phyloP scores from a whole-genome alignment of 1,140 invertebrate genomes.

The Drosophila sproati region DNA sequence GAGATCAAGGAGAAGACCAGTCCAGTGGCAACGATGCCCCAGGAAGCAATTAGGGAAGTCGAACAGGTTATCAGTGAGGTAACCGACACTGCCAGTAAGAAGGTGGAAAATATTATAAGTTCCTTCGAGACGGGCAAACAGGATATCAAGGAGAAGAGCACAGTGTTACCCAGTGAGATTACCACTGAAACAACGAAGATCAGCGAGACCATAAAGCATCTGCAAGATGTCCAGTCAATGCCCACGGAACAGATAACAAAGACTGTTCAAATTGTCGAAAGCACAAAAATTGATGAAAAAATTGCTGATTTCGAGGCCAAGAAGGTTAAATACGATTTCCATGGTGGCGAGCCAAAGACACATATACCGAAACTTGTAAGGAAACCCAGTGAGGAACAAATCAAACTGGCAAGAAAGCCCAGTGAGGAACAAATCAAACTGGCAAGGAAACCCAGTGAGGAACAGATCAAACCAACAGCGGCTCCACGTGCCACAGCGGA shows the following conservation, averaged over 20 bases:
- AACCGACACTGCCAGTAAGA: constrained; percentile 68
- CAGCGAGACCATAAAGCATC: constrained; percentile 72
- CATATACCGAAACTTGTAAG: constrained; percentile 69
- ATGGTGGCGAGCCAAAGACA: constrained; percentile 73
- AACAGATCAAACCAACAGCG: constrained; percentile 59
- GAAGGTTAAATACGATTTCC: constrained; percentile 77
- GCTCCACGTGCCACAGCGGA: constrained; percentile 68
- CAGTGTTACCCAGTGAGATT: constrained; percentile 16
- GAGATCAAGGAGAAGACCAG: constrained; percentile 76
- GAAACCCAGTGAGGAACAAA: constrained; percentile 55
- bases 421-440: constrained; percentile 57
- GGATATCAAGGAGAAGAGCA: constrained; percentile 19
- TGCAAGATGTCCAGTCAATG: constrained; percentile 58
- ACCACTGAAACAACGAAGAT: constrained; percentile 60
- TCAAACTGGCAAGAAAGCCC: constrained; percentile 23
- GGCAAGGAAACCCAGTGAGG: constrained; percentile 34
- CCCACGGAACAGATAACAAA: constrained; percentile 54
- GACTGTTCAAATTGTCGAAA: constrained; percentile 53
- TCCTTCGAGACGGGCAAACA: constrained; percentile 60
- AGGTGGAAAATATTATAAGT: constrained; percentile 72
- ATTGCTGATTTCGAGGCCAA: constrained; percentile 81
- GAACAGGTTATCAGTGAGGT: constrained; percentile 70
- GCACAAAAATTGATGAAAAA: constrained; percentile 73
- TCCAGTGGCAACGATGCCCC: constrained; percentile 53
- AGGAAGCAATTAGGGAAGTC: constrained; percentile 59